These are phyloP conservation scores for Rhagologus leucostigma DNA, from an alignment of 2,113 vertebrate genomes.

Conservation along the genomic window DNA sequence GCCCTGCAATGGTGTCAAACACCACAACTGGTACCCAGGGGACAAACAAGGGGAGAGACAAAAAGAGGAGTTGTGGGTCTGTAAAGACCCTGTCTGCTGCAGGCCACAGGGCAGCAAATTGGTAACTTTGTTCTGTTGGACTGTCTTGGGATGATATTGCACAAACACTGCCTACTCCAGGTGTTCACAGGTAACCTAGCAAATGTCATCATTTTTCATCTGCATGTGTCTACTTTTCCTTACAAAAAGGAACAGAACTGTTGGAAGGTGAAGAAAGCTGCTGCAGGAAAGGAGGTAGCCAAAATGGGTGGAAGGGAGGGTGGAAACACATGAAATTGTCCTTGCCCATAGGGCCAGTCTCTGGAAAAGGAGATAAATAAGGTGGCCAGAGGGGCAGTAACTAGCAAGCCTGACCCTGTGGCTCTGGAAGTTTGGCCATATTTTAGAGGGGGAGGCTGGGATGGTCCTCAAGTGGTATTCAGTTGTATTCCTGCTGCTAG, in stretches of 20 bases:
- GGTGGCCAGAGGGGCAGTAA: neutral
- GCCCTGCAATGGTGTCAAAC: neutral
- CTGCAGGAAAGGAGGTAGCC: neutral
- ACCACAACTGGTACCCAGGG: neutral
- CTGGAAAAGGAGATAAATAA: neutral
- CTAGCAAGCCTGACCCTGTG: neutral
- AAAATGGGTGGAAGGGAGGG: neutral
- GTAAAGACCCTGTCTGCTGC: neutral
- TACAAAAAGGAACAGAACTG: neutral
- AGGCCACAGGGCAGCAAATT: neutral
- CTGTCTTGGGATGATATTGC: neutral
- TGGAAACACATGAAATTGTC: rapidly evolving
- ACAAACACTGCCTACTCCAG: neutral
- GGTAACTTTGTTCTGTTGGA: neutral
- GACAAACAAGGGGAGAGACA: neutral
- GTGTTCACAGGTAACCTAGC: neutral
- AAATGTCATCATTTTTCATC: neutral
- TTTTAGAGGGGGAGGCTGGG: neutral
- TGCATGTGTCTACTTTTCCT: neutral
- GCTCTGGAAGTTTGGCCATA: neutral
- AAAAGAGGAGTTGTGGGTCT: neutral
- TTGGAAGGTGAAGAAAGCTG: neutral
- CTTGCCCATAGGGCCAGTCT: neutral
- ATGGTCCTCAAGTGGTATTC: neutral
- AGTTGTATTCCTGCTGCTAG: neutral